A percentile compares a stretch with the other conserved stretches of the same genome.
phyloP scores from a whole-genome alignment of 2,113 vertebrate species.

The Menidia beryllina region DNA sequence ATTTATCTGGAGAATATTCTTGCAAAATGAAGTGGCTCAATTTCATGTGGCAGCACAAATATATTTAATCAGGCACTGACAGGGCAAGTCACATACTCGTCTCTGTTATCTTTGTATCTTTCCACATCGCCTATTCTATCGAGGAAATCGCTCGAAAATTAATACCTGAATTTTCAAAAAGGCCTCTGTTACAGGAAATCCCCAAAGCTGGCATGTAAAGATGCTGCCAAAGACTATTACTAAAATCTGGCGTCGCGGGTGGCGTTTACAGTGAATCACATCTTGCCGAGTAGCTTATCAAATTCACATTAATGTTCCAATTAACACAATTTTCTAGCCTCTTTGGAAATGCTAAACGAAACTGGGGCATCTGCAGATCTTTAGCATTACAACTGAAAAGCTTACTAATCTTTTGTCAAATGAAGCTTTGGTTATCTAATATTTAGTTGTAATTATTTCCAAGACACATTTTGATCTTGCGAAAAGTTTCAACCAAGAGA shows the following conservation, averaged over 20 bases:
- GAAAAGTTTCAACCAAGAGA: not conserved
- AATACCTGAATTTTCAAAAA: conserved; percentile 51
- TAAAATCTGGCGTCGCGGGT: conserved; percentile 12
- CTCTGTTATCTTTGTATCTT: conserved; percentile 30
- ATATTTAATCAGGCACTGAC: conserved; percentile 7
- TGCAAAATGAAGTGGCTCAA: conserved; percentile 24
- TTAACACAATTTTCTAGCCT: not conserved
- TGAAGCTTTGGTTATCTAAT: not conserved
- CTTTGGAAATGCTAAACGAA: not conserved
- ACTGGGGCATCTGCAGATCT: not conserved
- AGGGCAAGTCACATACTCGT: conserved; percentile 1
- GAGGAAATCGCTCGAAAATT: conserved; percentile 41
- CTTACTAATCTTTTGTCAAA: not conserved
- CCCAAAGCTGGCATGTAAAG: conserved; percentile 48
- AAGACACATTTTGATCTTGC: not conserved
- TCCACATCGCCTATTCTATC: conserved; percentile 45
- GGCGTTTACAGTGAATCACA: conserved; percentile 35
- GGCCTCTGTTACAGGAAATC: conserved; percentile 62
- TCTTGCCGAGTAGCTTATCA: conserved; percentile 12
- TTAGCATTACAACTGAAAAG: not conserved
- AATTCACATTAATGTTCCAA: not conserved
- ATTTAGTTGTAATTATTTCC: not conserved
- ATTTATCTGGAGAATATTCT: conserved; percentile 10
- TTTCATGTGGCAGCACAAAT: conserved; percentile 21
- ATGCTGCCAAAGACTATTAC: conserved; percentile 28